phyloP scores from a whole-genome alignment of 2,888 invertebrate genomes.

The Melieria picta region DNA sequence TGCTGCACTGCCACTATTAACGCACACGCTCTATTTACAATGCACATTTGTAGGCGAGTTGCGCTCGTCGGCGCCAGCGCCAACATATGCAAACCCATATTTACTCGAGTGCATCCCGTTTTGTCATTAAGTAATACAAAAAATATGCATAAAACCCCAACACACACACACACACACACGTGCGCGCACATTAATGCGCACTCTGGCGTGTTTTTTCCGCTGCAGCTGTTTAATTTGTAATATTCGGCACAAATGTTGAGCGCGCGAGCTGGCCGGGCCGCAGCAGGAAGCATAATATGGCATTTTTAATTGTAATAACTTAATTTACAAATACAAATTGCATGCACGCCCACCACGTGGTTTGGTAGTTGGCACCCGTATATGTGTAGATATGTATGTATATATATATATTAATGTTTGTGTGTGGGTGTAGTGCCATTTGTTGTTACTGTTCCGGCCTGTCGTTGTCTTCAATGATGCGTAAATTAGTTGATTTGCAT shows the following conservation, averaged over 20 bases:
- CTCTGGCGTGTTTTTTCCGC: neutral
- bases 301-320: conserved; percentile 1
- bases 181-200: neutral
- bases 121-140: neutral
- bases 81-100: neutral
- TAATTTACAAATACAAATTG: neutral
- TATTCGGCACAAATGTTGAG: neutral
- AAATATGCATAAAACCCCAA: neutral
- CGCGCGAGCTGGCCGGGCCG: neutral
- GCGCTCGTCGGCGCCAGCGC: neutral
- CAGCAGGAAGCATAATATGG: neutral
- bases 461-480: too few species aligned
- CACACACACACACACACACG: neutral
- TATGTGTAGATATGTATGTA: too few species aligned
- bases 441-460: too few species aligned
- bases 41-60: neutral
- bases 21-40: neutral
- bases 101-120: neutral
- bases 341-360: too few species aligned
- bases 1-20: neutral
- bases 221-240: conserved; percentile 4
- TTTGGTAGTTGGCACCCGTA: too few species aligned
- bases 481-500: too few species aligned
- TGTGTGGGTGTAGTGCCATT: neutral
- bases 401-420: neutral